Conservation (phyloP, 64 coral and sea anemone species). For the Acropora yongei region DNA sequence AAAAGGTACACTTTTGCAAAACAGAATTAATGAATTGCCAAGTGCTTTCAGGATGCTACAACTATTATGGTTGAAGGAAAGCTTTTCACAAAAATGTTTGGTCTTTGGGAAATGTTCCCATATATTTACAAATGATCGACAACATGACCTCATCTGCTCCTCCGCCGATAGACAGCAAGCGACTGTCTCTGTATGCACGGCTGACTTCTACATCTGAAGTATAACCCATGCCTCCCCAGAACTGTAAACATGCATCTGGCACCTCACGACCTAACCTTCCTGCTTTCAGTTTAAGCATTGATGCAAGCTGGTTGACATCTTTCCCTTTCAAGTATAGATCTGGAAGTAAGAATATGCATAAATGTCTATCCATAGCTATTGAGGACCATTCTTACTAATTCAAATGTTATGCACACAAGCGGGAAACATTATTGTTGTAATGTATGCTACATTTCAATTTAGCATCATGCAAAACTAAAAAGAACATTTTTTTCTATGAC, state of each 20-base stretch:
- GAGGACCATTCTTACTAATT: too few relatives aligned
- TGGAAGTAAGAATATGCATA: not conserved
- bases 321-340: constrained; percentile 86
- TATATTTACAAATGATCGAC: constrained; percentile 96
- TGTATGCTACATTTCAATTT: too few relatives aligned
- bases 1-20: too few relatives aligned
- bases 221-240: constrained; percentile 99
- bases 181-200: constrained; percentile 82
- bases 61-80: not conserved
- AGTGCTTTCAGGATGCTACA: too few relatives aligned
- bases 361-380: too few relatives aligned
- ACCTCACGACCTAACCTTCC: constrained; percentile 90
- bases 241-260: constrained; percentile 95
- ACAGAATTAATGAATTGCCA: too few relatives aligned
- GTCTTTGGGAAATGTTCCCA: constrained; percentile 77
- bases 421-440: too few relatives aligned
- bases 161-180: constrained; percentile 92
- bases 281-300: constrained; percentile 95
- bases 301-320: constrained; percentile 90
- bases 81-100: not conserved
- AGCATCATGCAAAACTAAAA: too few relatives aligned
- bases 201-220: constrained; percentile 87
- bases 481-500: too few relatives aligned
- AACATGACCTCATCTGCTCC: constrained; percentile 99
- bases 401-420: too few relatives aligned